These are phyloP conservation scores for Neodiprion lecontei DNA, from an alignment of 1,140 invertebrate species.

Conservation along the genomic window DNA sequence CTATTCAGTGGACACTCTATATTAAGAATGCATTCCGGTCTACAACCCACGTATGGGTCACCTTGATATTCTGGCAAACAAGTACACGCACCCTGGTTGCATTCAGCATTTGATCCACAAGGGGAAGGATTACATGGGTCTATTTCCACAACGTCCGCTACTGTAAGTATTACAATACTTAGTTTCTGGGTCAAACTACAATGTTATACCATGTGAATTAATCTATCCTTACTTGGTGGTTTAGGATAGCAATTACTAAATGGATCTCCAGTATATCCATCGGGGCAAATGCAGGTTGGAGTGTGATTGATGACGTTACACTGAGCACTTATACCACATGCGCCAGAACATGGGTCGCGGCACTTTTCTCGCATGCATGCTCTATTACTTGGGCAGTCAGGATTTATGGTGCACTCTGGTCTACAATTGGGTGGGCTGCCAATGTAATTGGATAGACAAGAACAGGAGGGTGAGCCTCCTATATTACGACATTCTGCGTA, in stretches of 20 bases:
- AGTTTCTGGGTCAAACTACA: slow-evolving; percentile 24
- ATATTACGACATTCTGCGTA: slow-evolving; percentile 72
- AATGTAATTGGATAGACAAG: slow-evolving; percentile 71
- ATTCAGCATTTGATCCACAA: slow-evolving; percentile 61
- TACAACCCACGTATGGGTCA: slow-evolving; percentile 67
- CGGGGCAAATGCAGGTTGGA: slow-evolving; percentile 72
- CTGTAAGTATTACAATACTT: slow-evolving; percentile 47
- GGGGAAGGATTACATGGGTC: slow-evolving; percentile 54
- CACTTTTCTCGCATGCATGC: slow-evolving; percentile 77
- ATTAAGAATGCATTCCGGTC: slow-evolving; percentile 58
- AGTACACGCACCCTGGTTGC: slow-evolving; percentile 64
- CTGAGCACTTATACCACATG: slow-evolving; percentile 70
- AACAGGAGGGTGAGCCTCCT: slow-evolving; percentile 70
- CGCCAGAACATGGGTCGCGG: slow-evolving; percentile 73
- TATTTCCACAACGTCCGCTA: slow-evolving; percentile 35
- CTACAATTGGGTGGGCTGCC: slow-evolving; percentile 76
- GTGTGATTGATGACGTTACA: slow-evolving; percentile 74
- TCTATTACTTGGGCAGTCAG: slow-evolving; percentile 71
- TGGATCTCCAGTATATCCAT: slow-evolving; percentile 74
- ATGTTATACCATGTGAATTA: background rate
- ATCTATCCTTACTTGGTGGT: slow-evolving; percentile 37
- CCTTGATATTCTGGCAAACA: slow-evolving; percentile 72
- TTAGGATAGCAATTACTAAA: slow-evolving; percentile 67
- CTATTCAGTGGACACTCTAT: slow-evolving; percentile 58
- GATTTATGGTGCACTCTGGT: slow-evolving; percentile 76